Percentiles rank a stretch among this genome's conserved stretches.
Evolutionary conservation across 64 coral and sea anemone genomes (phyloP).

Genomic region (Stichodactyla helianthus): DNA sequence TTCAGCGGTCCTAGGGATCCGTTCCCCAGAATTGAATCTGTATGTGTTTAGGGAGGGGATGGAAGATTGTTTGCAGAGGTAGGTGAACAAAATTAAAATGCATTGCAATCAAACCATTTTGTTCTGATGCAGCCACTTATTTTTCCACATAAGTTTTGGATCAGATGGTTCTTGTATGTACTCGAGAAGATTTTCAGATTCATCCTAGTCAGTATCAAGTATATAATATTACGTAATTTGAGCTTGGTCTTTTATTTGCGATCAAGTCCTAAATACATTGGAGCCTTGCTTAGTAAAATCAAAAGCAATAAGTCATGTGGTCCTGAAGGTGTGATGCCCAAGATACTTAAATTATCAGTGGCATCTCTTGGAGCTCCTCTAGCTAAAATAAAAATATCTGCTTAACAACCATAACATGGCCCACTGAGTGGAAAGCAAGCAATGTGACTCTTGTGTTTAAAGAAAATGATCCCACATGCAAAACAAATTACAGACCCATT

Average conservation of each 20-base stretch:
- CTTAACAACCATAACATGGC: slow-evolving; percentile 27
- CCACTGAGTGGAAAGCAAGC: slow-evolving; percentile 40
- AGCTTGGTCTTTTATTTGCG: neutral
- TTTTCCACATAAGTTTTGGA: neutral
- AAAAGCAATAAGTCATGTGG: slow-evolving; percentile 53
- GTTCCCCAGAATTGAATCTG: no score
- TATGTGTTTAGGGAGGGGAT: no score
- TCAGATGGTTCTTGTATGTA: neutral
- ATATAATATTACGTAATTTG: neutral
- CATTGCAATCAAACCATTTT: neutral
- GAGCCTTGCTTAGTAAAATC: slow-evolving; percentile 10
- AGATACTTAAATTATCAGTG: slow-evolving; percentile 44
- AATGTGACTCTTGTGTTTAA: slow-evolving; percentile 40
- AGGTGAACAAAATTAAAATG: neutral
- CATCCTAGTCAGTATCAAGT: neutral
- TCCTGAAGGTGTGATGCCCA: slow-evolving; percentile 38
- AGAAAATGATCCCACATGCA: slow-evolving; percentile 16
- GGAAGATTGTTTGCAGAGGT: no score
- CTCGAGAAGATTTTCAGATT: neutral
- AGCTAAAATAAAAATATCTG: slow-evolving; percentile 37
- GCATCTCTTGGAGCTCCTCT: slow-evolving; percentile 26
- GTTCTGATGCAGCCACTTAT: neutral
- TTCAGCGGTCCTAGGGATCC: no score
- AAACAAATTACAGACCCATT: slow-evolving; percentile 50
- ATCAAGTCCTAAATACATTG: neutral